Base-by-base conservation (phyloP, 2,888 invertebrate genomes). In the Tipula confusa region DNA sequence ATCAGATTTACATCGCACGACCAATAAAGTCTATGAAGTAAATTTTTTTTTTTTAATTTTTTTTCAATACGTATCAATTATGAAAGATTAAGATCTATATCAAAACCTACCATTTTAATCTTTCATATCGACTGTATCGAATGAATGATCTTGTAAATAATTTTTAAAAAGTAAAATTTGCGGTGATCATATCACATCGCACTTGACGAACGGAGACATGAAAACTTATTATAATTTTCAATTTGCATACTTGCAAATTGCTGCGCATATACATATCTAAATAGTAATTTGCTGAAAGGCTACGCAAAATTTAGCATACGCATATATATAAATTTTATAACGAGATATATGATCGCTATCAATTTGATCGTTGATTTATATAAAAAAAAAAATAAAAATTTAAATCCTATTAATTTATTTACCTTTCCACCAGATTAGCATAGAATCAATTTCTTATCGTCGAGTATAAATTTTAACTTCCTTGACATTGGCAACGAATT, bases 351-450 rank as follows among this genome's bases (percentile, higher is more conserved):
- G 43, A 43, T 43, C 43, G n/a, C 43, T 43, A 43, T 43, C 43
- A 43, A 43, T 43, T 64, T 64, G 64, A 64, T 64, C 64, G 64
- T 64, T 64, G 64, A 64, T 64, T 64, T 64, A 64, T 64, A 9
- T 24, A 24, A 64, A 64, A 48, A 64, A 9, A 2, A 43, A 43
- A 24, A 18, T 24, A 24, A 64, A 15, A 43, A 24, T 24, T 9
- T 64, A 43, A 43, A 64, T 64, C 64, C 64, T 64, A 64, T 64
- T 64, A 64, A 64, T 64, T 64, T 64, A 64, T 64, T 64, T 64
- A 64, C 64, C 64, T 64, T 64, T 64, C 64, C n/a, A n/a, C n/a
- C 24, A 64, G 64, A 64, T 64, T 64, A 64, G 24, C 64, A 64
- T 18, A 2, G 18, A 64, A 64, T 64, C 64, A 64, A 64, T 64